phyloP scores from a whole-genome alignment of 2,113 vertebrate species.

The Anarrhichthys ocellatus region DNA sequence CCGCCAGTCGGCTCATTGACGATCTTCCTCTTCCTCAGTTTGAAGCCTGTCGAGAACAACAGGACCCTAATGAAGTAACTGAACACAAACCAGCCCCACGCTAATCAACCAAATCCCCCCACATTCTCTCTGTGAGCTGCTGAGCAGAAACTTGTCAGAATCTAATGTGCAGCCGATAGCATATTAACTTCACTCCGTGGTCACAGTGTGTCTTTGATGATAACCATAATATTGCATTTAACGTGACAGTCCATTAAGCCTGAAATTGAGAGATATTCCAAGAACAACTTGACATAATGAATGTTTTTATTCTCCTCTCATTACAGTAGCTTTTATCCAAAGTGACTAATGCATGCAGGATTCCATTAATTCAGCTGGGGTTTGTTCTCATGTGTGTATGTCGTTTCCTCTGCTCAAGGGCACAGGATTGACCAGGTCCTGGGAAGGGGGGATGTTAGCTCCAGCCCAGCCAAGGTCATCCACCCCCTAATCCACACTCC shows the following conservation, averaged over 20 bases:
- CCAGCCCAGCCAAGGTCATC: constrained; percentile 67
- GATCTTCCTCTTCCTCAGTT: constrained; percentile 92
- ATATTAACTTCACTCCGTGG: constrained; percentile 35
- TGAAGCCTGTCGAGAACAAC: constrained; percentile 88
- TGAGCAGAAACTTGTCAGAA: background rate
- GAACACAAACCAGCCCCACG: background rate
- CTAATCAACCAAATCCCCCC: constrained; percentile 12
- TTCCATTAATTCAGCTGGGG: constrained; percentile 43
- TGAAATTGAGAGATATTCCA: constrained; percentile 46
- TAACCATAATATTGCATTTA: constrained; percentile 43
- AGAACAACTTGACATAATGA: constrained; percentile 49
- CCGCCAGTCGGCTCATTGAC: constrained; percentile 90
- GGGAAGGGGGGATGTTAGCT: constrained; percentile 19
- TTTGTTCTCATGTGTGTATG: constrained; percentile 5
- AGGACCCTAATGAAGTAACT: constrained; percentile 15
- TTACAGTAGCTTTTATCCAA: constrained; percentile 49
- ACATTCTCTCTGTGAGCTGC: background rate
- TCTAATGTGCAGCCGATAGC: constrained; percentile 2
- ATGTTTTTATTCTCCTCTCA: constrained; percentile 33
- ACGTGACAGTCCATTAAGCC: constrained; percentile 59
- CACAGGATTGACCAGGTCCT: constrained; percentile 36
- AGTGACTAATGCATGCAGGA: constrained; percentile 56
- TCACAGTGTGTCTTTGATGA: constrained; percentile 44
- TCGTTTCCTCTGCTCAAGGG: constrained; percentile 42
- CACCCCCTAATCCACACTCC: constrained; percentile 57